phyloP scores from a whole-genome alignment of 2,113 vertebrate genomes.

The Ranitomeya imitator region DNA sequence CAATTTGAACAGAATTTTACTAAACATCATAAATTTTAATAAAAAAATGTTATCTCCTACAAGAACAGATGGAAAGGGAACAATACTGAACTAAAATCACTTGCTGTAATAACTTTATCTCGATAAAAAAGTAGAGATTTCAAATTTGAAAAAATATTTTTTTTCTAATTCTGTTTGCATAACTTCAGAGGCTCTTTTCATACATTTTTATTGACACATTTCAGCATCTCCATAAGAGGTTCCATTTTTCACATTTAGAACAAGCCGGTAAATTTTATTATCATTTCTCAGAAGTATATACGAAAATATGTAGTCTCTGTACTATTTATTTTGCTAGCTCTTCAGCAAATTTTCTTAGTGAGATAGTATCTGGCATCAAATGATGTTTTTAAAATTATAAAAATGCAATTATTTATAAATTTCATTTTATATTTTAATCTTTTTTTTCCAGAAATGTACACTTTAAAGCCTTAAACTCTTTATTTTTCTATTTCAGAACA shows the following conservation, averaged over 20 bases:
- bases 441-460: not conserved
- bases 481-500: not conserved
- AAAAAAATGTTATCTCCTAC: not conserved
- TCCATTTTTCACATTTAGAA: not conserved
- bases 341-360: not conserved
- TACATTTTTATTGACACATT: constrained; percentile 1
- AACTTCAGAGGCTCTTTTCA: not conserved
- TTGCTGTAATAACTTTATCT: not conserved
- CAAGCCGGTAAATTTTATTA: not conserved
- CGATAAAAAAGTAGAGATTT: not conserved
- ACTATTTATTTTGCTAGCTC: not conserved
- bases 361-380: not conserved
- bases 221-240: not conserved
- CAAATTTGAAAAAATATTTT: not conserved
- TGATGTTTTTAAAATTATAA: not conserved
- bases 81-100: not conserved
- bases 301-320: not conserved
- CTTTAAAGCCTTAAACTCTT: not conserved
- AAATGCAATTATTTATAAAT: constrained; percentile 1
- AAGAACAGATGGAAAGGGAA: not conserved
- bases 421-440: constrained; percentile 14
- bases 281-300: not conserved
- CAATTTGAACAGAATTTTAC: too few species aligned
- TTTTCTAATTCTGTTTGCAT: not conserved
- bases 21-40: not conserved